Base-by-base conservation (phyloP, 2,888 invertebrate species). In the Lasioglossum malachurum region DNA sequence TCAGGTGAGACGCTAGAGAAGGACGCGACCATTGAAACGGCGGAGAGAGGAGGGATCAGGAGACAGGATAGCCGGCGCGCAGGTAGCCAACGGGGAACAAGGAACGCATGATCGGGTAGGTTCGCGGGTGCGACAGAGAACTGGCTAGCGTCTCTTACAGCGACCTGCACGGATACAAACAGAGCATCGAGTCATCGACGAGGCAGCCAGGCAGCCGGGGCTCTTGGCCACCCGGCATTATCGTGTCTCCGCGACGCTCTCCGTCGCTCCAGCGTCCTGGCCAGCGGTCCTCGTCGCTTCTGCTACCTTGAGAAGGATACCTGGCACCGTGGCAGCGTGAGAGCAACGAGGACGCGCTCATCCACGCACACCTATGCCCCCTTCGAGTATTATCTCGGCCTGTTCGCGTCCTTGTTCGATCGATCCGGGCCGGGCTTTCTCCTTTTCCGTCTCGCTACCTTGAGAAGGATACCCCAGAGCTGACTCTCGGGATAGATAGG, bases 181-280 rank as follows among this genome's bases (percentile, higher is more conserved):
- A 90, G 91, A 93, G 90, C 93, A 92, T 93, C 93, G 93, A 93
- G 94, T 94, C 93, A 93, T 93, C 93, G 93, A 92, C 90, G 90
- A 91, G 91, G 86, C 90, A 86, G 89, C 88, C 88, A 82, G 82
- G 88, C 88, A 84, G 87, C 89, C 84, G 60, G 90, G 89, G 87
- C 90, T 84, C 90, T 84, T 80, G 92, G 92, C 93, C 94, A 94
- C 93, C 94, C 94, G 94, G 93, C 90, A 93, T 93, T 93, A 91
- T 92, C 91, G 88, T 90, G 88, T 88, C 89, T 91, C 91, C 88
- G 44, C 41, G 41, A 87, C 88, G 83, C 85, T 84, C 72, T 84
- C 75, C 49, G 19, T 80, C 84, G 27, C 27, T 53, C 49, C 23
- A 49, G 14, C n/a, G 14, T 23, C n/a, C n/a, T 23, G 69, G 38